A percentile compares a stretch with the other conserved stretches of the same genome.
These are phyloP conservation scores for Leistus spinibarbis DNA, from an alignment of 2,888 invertebrate genomes.

Conservation along the genomic window DNA sequence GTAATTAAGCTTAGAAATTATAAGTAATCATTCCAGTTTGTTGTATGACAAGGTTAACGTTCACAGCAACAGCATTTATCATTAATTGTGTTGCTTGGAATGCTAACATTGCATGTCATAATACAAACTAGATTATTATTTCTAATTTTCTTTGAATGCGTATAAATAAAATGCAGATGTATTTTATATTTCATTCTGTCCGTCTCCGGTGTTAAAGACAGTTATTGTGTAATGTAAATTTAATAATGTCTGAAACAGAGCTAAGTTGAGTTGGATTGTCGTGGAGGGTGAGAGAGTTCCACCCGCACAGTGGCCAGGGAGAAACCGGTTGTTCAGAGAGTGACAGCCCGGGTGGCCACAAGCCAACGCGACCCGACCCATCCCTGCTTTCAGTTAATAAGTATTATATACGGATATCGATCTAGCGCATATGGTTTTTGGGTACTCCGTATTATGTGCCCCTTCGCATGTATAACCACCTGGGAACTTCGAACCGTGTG, in stretches of 20 bases:
- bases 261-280: background rate
- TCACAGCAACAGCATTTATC: too few relatives aligned
- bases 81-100: too few relatives aligned
- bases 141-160: too few relatives aligned
- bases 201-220: background rate
- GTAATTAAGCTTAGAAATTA: too few relatives aligned
- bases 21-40: too few relatives aligned
- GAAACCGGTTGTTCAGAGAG: background rate
- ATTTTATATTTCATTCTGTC: background rate
- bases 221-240: background rate
- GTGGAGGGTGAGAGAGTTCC: background rate
- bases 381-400: background rate
- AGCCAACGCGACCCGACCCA: background rate
- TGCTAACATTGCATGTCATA: too few relatives aligned
- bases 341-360: background rate
- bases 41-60: too few relatives aligned
- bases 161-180: too few relatives aligned
- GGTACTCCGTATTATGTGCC: background rate
- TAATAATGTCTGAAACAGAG: background rate
- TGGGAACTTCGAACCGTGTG: background rate
- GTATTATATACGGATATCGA: background rate
- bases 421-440: background rate
- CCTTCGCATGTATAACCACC: background rate
- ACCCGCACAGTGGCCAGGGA: background rate
- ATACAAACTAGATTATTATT: too few relatives aligned